A percentile compares a stretch with the other conserved stretches of the same genome.
These are phyloP conservation scores for Heliconius erato DNA, from an alignment of 2,888 invertebrate species.

Conservation along the genomic window DNA sequence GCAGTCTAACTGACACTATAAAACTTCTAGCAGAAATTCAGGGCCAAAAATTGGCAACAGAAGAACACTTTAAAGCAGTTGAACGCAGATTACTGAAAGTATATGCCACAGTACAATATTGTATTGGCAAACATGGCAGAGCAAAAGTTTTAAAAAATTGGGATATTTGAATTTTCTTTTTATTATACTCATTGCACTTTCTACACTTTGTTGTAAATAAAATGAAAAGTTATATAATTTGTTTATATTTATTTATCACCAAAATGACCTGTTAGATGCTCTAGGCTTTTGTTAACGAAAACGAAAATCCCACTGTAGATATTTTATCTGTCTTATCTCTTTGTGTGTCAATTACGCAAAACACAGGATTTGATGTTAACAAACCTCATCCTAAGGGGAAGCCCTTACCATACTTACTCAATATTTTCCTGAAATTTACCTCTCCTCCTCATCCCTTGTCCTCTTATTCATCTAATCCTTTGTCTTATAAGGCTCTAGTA, in stretches of 20 bases:
- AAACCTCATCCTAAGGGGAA: no score
- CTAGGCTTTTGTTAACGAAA: no score
- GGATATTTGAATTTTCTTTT: slow-evolving; percentile 23
- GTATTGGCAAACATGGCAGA: slow-evolving; percentile 87
- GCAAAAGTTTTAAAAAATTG: slow-evolving; percentile 73
- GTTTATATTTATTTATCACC: not conserved
- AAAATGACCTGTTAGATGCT: not conserved
- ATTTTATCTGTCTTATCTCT: no score
- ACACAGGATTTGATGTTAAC: no score
- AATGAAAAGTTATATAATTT: not conserved
- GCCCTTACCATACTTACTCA: no score
- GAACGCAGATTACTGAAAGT: slow-evolving; percentile 91
- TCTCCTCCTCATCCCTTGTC: no score
- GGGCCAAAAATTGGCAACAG: slow-evolving; percentile 87
- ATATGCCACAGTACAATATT: slow-evolving; percentile 91
- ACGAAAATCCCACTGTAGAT: no score
- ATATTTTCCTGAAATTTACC: no score
- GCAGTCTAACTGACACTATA: slow-evolving; percentile 87
- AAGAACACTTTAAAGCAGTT: slow-evolving; percentile 90
- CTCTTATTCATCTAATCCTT: no score
- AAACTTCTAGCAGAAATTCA: slow-evolving; percentile 85
- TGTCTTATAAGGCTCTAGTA: no score
- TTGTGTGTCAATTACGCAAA: no score
- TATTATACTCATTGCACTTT: not conserved
- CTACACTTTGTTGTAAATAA: not conserved